Conservation (phyloP, 2,113 vertebrate species). For the Mormoops blainvillei region DNA sequence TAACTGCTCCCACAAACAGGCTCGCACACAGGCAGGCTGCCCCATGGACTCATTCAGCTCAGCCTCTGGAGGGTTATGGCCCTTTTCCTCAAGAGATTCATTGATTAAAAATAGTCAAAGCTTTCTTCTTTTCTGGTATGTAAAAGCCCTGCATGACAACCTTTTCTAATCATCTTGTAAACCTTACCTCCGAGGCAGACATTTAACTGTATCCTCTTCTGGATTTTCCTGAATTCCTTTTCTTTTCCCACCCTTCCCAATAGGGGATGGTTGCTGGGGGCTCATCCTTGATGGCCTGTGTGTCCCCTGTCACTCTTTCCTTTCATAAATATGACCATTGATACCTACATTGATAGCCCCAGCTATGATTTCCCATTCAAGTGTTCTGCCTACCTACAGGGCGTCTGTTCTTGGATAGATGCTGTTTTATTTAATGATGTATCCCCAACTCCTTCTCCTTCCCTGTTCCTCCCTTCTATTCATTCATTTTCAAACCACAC, state of each 20-base stretch:
- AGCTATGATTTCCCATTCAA: neutral
- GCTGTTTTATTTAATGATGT: neutral
- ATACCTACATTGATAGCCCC: too few species aligned
- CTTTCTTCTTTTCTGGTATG: neutral
- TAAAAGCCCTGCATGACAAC: neutral
- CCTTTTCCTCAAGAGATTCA: neutral
- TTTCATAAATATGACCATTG: neutral
- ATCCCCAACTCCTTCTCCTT: neutral
- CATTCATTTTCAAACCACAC: neutral
- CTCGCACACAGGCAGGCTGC: neutral
- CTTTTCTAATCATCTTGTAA: neutral
- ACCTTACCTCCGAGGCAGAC: neutral
- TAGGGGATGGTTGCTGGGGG: neutral
- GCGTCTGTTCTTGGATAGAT: neutral
- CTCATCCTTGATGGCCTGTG: neutral
- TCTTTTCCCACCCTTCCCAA: neutral
- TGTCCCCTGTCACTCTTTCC: neutral
- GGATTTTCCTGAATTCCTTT: neutral
- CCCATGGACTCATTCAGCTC: neutral
- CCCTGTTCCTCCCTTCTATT: neutral
- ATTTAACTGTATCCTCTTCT: neutral
- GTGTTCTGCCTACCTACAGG: neutral
- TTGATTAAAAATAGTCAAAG: neutral
- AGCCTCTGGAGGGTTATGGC: neutral
- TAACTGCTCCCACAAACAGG: rapidly evolving